Base-by-base conservation (phyloP, 2,113 vertebrate genomes). In the Patagioenas fasciata region DNA sequence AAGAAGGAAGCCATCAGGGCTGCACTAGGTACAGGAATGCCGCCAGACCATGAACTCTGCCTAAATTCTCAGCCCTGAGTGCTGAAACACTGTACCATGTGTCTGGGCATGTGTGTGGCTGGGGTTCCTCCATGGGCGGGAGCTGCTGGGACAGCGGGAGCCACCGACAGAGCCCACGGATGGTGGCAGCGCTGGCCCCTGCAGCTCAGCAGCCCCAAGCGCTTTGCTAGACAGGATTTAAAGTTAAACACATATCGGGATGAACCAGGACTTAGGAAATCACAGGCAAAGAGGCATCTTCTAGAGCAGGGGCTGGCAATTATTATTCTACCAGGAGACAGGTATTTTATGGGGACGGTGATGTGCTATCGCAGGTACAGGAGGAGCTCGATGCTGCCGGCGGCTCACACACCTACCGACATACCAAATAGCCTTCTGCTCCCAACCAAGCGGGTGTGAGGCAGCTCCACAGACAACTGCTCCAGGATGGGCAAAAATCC, bases 401-500 rank as follows among this genome's bases (percentile, higher is more conserved):
- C 5, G 32, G 53, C 57, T 6, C 5, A 5, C 47, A 11, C 34
- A 28, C 77, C 2, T 29, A 67, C 48, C 18, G 18, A 47, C 9
- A 18, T 47, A 47, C 44, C 44, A 47, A 47, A 47, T 19, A 47
- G 7, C 44, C 65, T 74, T 44, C 25, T 72, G 28, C 51, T 85
- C 65, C 88, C 78, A 73, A 85, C 56, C 65, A 48, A 65, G 89
- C 3, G 6, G 51, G 79, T 6, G 10, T 62, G 74, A 91, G 81
- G 85, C 75, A 80, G 82, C 80, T 90, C 91, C 94, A 79, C 61
- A 95, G 77, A 70, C 88, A 93, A 58, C 42, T 56, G 44, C 83
- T 93, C 56, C 75, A 53, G 88, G 83, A 95, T 67, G 72, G 85
- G 83, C 60, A 92, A 94, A 93, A 93, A 42, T 50, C 82, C 93